Base-by-base conservation (phyloP, 2,113 vertebrate genomes). In the Colistium nudipinnis region DNA sequence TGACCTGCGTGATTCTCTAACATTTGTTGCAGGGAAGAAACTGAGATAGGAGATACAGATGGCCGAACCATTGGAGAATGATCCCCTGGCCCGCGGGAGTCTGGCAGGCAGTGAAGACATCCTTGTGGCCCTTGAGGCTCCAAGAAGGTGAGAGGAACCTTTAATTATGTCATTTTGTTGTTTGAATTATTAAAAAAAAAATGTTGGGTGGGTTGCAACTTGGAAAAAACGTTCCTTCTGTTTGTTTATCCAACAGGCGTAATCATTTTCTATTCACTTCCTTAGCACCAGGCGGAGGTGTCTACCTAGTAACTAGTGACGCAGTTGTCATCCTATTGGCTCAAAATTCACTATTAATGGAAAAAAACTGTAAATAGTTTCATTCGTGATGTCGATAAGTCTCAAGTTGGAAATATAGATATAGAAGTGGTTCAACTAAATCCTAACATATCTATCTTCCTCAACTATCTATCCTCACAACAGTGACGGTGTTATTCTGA, bases 271-370 rank as follows among this genome's bases (percentile, higher is more conserved):
- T 35, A 1, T 16, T 16, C 24, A 1, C 36, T 38, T 28, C 4
- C 17, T 24, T 25, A 38, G 14, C 24, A 33, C 7, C 0, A 41
- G 24, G 3, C 36, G 17, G 7, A 31, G 45, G 1, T 3, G 7
- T 78, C 76, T 82, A 24, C 83, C 81, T 82, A 54, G 86, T 31
- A 86, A 84, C 78, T 48, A 13, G 7, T 82, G 73, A 82, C n/a
- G 36, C n/a, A 11, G 27, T 38, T 28, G 4, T 33, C 10, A 16
- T 65, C 10, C n/a, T 53, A 74, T 76, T 79, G 78, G 75, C n/a
- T 55, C 25, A 48, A 22, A 51, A 67, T 51, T 22, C 19, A 43
- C 13, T 3, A 4, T n/a, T n/a, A n/a, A n/a, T 14, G 38, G 30
- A 16, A 2, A 12, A 48, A 65, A 43, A 41, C 16, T 35, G 9